Base-by-base conservation (phyloP, 2,797 vertebrate genomes). In the Thalassophryne amazonica region DNA sequence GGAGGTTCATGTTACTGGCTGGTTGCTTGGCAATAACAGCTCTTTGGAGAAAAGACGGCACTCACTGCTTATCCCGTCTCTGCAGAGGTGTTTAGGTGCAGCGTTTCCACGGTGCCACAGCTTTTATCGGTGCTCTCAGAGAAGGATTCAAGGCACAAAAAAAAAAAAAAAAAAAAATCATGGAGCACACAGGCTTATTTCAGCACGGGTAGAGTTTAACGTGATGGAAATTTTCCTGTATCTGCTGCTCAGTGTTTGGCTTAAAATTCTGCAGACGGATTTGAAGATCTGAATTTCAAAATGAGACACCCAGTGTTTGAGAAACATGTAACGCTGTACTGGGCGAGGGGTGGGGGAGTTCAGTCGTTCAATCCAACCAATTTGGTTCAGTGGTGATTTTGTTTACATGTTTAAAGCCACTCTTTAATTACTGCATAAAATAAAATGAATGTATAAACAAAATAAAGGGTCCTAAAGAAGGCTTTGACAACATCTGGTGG, bases 11-110 rank as follows among this genome's bases (percentile, higher is more conserved):
- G 45, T 47, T 42, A 36, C 29, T 23, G 57, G 34, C 49, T 41
- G 34, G 20, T 30, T 34, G 12, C 52, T 45, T 16, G 41, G 58
- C 52, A 74, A 55, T 53, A 62, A 46, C 47, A 36, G 56, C 63
- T 68, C 49, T 29, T 12, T 40, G 23, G 38, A 10, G 14, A 20
- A 16, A 29, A 1, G 21, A 34, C 11, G 33, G 54, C 27, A n/a
- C 47, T 3, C 20, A 37, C 41, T 27, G 18, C 34, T 39, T 57
- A 68, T 36, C 48, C 55, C 22, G 31, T 48, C 31, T 9, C 18
- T 0, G 22, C 33, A 41, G 24, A 45, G 19, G 34, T 3, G 34
- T 6, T 16, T 47, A 13, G 15, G 17, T 15, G 14, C 27, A 17
- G 18, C 12, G 15, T 36, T 23, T 23, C 34, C 12, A 12, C 6